A percentile compares a stretch with the other conserved stretches of the same genome.
phyloP scores from a whole-genome alignment of 2,113 vertebrate genomes.

The Anolis carolinensis region DNA sequence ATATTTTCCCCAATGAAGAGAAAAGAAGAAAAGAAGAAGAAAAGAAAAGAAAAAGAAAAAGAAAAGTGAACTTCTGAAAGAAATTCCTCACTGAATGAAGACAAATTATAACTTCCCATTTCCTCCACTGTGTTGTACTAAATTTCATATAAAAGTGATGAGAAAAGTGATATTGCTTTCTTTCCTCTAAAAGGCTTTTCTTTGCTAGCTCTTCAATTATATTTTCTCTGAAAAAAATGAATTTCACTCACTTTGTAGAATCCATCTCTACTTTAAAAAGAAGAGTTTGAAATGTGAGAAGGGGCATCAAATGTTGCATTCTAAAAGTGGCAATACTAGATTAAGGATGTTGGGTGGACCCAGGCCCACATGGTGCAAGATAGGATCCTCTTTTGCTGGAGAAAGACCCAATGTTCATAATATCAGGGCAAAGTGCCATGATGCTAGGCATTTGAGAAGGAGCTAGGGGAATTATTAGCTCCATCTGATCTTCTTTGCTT shows the following conservation, averaged over 20 bases:
- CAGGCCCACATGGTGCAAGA: too few relatives aligned
- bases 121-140: background rate
- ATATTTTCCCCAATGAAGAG: background rate
- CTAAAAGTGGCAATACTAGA: background rate
- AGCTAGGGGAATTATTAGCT: too few relatives aligned
- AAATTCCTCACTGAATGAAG: background rate
- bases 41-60: background rate
- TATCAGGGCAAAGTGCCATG: too few relatives aligned
- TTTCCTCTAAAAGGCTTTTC: background rate
- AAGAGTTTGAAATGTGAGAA: background rate
- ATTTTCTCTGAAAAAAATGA: constrained; percentile 10
- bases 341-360: too few relatives aligned
- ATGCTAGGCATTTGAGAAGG: too few relatives aligned
- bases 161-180: constrained; percentile 19
- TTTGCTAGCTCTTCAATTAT: background rate
- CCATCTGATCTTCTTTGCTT: too few relatives aligned
- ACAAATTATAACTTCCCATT: background rate
- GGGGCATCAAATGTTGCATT: background rate
- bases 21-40: background rate
- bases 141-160: constrained; percentile 28
- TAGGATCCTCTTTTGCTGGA: too few relatives aligned
- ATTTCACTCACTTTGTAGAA: constrained; percentile 5
- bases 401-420: too few relatives aligned
- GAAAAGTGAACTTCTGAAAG: background rate
- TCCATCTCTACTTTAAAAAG: background rate